Conservation (phyloP, 2,113 vertebrate species). For the Pelvicachromis taeniatus region DNA sequence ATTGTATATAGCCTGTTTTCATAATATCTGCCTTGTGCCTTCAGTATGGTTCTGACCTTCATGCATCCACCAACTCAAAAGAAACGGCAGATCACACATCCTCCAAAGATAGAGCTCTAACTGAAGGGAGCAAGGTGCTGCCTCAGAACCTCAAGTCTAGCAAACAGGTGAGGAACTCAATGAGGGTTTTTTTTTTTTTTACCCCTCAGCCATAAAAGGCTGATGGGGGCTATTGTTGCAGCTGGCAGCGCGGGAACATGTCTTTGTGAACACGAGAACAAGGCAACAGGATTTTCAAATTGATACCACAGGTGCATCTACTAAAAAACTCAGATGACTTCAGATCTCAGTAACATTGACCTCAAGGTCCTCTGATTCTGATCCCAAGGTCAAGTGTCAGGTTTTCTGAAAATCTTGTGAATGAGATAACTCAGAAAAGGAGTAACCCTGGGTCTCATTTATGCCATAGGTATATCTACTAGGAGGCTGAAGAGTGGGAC, state of each 20-base stretch:
- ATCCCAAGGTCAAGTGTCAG: background rate
- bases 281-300: background rate
- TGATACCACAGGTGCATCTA: background rate
- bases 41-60: slow-evolving; percentile 64
- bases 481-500: background rate
- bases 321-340: background rate
- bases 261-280: background rate
- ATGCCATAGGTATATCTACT: background rate
- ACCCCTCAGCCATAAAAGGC: background rate
- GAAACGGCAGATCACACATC: slow-evolving; percentile 4
- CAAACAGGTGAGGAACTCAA: slow-evolving; percentile 43
- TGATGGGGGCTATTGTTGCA: background rate
- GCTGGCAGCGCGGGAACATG: fast-evolving
- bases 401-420: background rate
- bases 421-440: background rate
- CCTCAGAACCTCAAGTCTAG: background rate
- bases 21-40: background rate
- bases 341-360: background rate
- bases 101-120: slow-evolving; percentile 15
- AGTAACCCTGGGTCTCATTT: background rate
- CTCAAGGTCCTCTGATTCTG: background rate
- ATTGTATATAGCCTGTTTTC: background rate
- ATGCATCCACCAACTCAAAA: slow-evolving; percentile 6
- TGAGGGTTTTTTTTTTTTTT: background rate
- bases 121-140: background rate